Conservation (phyloP, 1,140 invertebrate genomes). For the Gonatopus flavifemur region DNA sequence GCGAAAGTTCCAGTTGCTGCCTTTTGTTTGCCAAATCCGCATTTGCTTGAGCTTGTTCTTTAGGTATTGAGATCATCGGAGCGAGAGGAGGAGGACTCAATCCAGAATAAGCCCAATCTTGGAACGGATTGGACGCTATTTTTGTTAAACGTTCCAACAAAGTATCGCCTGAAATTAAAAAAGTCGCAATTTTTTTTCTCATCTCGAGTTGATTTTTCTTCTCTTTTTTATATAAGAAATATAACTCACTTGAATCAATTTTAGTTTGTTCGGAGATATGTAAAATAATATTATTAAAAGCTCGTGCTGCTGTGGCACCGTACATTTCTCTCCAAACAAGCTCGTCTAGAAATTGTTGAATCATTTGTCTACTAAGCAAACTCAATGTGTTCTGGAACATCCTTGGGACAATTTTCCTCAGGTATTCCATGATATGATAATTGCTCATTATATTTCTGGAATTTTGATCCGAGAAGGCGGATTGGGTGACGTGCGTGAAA, state of each 20-base stretch:
- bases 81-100: constrained; percentile 6
- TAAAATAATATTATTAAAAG: constrained; percentile 78
- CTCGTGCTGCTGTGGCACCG: constrained; percentile 71
- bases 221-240: background rate
- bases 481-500: constrained; percentile 73
- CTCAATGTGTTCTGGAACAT: constrained; percentile 90
- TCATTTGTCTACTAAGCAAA: constrained; percentile 77
- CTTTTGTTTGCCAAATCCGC: too few relatives aligned
- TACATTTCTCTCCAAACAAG: constrained; percentile 78
- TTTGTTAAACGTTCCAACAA: constrained; percentile 64
- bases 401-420: constrained; percentile 79
- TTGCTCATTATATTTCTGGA: constrained; percentile 65
- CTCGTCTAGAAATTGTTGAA: constrained; percentile 88
- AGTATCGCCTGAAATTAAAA: constrained; percentile 41
- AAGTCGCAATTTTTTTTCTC: constrained; percentile 17
- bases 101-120: constrained; percentile 71
- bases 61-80: constrained; percentile 24
- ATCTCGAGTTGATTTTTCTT: too few relatives aligned
- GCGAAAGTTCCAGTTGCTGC: constrained; percentile 1
- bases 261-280: constrained; percentile 80
- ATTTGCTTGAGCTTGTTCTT: constrained; percentile 17
- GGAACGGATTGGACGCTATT: constrained; percentile 77
- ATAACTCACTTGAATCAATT: constrained; percentile 58
- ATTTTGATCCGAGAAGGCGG: constrained; percentile 63
- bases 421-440: constrained; percentile 83